phyloP scores from a whole-genome alignment of 1,140 invertebrate species.

The Amyelois transitella region DNA sequence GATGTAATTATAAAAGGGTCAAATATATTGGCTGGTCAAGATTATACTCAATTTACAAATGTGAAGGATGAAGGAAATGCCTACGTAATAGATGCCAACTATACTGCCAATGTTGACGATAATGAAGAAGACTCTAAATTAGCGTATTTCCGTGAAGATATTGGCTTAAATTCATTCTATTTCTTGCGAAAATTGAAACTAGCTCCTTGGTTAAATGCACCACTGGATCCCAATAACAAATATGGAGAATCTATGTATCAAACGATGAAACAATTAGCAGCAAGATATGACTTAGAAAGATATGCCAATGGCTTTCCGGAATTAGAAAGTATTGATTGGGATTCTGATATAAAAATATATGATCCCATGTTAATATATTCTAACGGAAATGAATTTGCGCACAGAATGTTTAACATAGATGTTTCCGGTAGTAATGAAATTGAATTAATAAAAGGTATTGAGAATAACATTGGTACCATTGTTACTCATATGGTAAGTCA shows the following conservation, averaged over 20 bases:
- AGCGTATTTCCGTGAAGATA: conserved; percentile 59
- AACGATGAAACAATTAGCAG: conserved; percentile 47
- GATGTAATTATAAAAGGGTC: conserved; percentile 52
- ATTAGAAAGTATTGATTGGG: conserved; percentile 44
- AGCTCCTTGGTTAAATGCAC: conserved; percentile 31
- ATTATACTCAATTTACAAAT: conserved; percentile 17
- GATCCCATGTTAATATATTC: conserved; percentile 63
- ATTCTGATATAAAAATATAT: conserved; percentile 31
- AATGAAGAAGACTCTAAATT: conserved; percentile 44
- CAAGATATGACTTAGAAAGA: conserved; percentile 60
- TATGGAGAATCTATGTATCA: conserved; percentile 48
- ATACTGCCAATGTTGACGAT: conserved; percentile 41
- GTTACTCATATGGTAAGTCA: conserved; percentile 47
- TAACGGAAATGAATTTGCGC: conserved; percentile 49
- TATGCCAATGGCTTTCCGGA: conserved; percentile 53
- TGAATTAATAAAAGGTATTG: conserved; percentile 43
- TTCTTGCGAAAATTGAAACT: conserved; percentile 44
- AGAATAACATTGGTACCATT: conserved; percentile 42
- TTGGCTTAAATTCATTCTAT: conserved; percentile 59
- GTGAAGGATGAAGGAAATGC: conserved; percentile 51
- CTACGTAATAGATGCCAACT: conserved; percentile 53
- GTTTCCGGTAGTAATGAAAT: conserved; percentile 25
- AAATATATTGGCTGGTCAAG: conserved; percentile 29
- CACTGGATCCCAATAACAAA: conserved; percentile 14
- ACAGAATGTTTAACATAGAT: conserved; percentile 16